Conservation (phyloP, 2,113 vertebrate species). For the Hyperoodon ampullatus region DNA sequence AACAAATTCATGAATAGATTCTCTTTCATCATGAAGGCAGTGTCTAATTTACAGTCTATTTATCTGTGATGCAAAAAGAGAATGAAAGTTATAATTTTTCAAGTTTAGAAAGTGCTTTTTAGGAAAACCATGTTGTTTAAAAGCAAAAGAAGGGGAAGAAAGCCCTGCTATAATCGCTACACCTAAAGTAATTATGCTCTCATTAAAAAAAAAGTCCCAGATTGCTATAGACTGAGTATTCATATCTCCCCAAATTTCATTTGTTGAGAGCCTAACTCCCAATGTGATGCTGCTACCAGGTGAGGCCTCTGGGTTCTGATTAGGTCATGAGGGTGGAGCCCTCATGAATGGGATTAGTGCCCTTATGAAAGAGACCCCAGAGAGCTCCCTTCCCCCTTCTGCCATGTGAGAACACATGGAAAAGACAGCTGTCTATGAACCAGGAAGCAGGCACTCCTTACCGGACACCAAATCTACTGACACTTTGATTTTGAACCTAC, state of each 20-base stretch:
- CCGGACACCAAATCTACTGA: background rate
- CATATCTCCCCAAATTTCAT: no score
- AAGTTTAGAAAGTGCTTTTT: background rate
- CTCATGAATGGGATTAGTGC: no score
- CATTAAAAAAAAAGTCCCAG: background rate
- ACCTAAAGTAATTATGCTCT: background rate
- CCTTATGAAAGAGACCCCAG: no score
- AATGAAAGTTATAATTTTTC: background rate
- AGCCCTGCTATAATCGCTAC: background rate
- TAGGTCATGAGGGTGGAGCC: no score
- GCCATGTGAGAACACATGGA: background rate
- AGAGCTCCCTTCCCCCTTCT: background rate
- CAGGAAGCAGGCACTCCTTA: background rate
- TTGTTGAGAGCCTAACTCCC: no score
- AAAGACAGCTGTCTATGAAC: background rate
- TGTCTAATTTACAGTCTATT: background rate
- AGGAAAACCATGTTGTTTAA: background rate
- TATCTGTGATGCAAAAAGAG: background rate
- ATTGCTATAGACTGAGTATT: background rate
- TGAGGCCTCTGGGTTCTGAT: no score
- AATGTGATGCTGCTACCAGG: no score
- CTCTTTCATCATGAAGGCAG: background rate
- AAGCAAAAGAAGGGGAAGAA: background rate
- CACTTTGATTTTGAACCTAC: no score
- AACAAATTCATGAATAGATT: background rate